These are phyloP conservation scores for Poeciliopsis gracilis DNA, from an alignment of 2,797 vertebrate species.

Conservation along the genomic window DNA sequence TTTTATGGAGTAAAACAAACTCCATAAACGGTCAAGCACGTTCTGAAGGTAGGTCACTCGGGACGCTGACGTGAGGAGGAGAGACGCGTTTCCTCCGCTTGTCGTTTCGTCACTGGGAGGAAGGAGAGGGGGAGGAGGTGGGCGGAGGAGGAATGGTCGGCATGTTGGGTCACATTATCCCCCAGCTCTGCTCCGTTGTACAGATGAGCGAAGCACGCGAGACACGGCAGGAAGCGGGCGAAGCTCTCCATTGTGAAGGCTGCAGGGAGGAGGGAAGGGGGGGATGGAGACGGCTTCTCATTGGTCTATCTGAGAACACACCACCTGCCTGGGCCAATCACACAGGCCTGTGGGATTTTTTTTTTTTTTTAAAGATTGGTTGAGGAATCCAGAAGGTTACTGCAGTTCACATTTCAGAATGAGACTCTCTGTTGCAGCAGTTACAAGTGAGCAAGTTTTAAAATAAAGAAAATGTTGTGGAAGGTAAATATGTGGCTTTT, in stretches of 20 bases:
- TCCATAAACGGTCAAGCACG: background rate
- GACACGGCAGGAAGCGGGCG: conserved; percentile 1
- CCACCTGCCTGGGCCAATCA: conserved; percentile 77
- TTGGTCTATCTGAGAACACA: conserved; percentile 82
- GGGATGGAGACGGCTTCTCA: conserved; percentile 25
- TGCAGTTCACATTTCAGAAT: conserved; percentile 68
- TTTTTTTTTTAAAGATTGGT: conserved; percentile 29
- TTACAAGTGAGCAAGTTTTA: background rate
- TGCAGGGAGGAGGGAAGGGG: conserved; percentile 43
- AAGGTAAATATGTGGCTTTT: background rate
- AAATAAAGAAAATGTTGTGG: background rate
- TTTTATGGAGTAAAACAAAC: background rate
- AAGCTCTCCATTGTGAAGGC: conserved; percentile 24
- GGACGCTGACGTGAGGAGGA: background rate
- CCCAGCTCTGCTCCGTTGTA: background rate
- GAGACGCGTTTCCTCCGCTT: background rate
- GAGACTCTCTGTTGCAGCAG: conserved; percentile 19
- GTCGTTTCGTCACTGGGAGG: conserved; percentile 3
- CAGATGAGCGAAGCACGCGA: conserved; percentile 3
- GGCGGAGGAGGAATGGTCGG: conserved; percentile 36
- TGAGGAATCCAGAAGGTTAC: conserved; percentile 75
- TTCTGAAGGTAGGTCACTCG: conserved; percentile 34
- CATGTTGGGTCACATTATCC: conserved; percentile 27
- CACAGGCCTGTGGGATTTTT: conserved; percentile 19
- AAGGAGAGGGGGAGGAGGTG: background rate